phyloP scores from a whole-genome alignment of 2,888 invertebrate species.

The Zygogramma bicolorata region DNA sequence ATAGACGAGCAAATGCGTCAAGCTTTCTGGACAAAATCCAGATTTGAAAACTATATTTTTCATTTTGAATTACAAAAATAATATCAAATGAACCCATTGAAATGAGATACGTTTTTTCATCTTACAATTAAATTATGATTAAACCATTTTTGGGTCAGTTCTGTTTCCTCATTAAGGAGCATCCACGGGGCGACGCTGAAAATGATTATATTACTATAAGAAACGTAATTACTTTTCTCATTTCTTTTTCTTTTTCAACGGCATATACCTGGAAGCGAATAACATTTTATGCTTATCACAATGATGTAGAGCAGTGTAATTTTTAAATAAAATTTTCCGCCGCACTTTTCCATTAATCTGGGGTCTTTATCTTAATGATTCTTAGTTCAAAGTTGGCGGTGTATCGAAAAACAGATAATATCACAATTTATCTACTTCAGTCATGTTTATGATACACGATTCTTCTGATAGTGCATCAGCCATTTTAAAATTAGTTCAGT shows the following conservation, averaged over 20 bases:
- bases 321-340: conserved; percentile 68
- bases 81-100: too few species aligned
- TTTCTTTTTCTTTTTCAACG: conserved; percentile 54
- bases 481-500: neutral
- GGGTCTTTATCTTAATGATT: conserved; percentile 67
- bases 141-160: conserved; percentile 12
- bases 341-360: conserved; percentile 68
- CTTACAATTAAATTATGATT: neutral
- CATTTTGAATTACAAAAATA: neutral
- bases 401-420: conserved; percentile 60
- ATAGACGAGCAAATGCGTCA: too few species aligned
- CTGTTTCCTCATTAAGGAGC: conserved; percentile 17
- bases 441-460: neutral
- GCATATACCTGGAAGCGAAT: conserved; percentile 63
- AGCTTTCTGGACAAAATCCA: too few species aligned
- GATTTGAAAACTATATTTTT: too few species aligned
- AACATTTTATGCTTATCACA: conserved; percentile 67
- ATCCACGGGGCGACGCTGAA: conserved; percentile 20
- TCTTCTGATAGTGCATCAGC: neutral
- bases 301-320: conserved; percentile 67
- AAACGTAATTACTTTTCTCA: conserved; percentile 64
- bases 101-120: too few species aligned
- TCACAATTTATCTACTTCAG: conserved; percentile 19
- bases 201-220: conserved; percentile 51
- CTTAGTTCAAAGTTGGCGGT: conserved; percentile 66